Base-by-base conservation (phyloP, 2,113 vertebrate species). In the Bagarius yarrelli region DNA sequence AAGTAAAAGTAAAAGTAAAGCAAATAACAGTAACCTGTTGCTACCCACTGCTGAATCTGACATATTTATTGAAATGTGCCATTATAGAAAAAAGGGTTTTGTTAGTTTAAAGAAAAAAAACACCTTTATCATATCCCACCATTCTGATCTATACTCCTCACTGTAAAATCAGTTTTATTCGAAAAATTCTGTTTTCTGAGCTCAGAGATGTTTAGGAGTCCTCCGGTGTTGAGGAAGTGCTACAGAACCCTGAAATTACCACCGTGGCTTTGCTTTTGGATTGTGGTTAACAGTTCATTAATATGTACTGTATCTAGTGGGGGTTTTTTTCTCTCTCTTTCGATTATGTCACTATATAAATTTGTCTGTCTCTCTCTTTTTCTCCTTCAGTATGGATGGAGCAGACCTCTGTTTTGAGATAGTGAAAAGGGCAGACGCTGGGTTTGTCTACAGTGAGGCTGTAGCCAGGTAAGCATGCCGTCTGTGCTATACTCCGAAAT, bases 391-490 rank as follows among this genome's bases (percentile, higher is more conserved):
- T 90, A 96, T 96, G 95, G 95, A 96, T 91, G 95, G 95, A 90
- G 95, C 95, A 69, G 95, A 96, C 88, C 93, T 96, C 84, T 96
- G 95, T 90, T 96, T 96, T 91, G 95, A 96, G 92, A 96, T 96
- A 55, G 95, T 97, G 86, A 96, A 96, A 88, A 92, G 95, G 89
- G 95, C 95, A 84, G 95, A 96, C 75, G 95, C 95, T 91, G 95
- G 95, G 79, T 96, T 96, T 90, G 95, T 96, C 77, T 96, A 96
- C 94, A 96, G 95, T 5, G 95, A 96, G 88, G 95, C 95, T 60
- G 95, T 96, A 84, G 95, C 95, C 91, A 96, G 96, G 96, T 97
- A 92, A 88, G 94, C 21, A 8, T 1, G 44, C 44, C 44, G 9
- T 59, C 40, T 63, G 34, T 30, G 27, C 19, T 52, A 32, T 53